Evolutionary conservation across 1,140 invertebrate species (phyloP), one percentile per base, ranked within the genome.

Genomic region (Streblospio benedicti): DNA sequence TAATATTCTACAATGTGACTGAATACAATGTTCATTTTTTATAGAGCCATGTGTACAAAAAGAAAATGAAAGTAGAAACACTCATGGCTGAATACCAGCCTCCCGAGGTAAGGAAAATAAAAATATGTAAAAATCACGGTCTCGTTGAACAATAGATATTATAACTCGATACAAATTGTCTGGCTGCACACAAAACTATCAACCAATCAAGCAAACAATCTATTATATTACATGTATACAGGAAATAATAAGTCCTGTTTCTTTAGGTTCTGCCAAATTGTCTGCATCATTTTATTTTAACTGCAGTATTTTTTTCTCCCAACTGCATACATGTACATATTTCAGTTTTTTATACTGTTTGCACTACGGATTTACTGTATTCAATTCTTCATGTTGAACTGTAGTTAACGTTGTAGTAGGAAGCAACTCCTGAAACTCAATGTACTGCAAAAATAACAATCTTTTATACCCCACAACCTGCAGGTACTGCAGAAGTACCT

Each of bases 21-120:
- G n/a, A n/a, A n/a, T n/a, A n/a, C n/a, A n/a, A n/a, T n/a, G n/a
- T n/a, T n/a, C n/a, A n/a, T n/a, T 23, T 78, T 30, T 66, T 30
- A 27, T 25, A 89, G 87, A 87, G 85, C 0, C 67, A 88, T 69
- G 80, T 83, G 70, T 90, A 87, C 87, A 78, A 87, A 27, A 82
- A 86, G 67, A 84, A 84, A 69, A 89, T 86, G 85, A 85, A 85
- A 53, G 83, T 88, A 1, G 89, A 91, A 62, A 81, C 74, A 49
- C 78, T 68, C 71, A 84, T 62, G 76, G 76, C 67, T 31, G 78
- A 82, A 4, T 91, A 87, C 87, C 72, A 86, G 53, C 77, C 83
- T 0, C 87, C 88, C 2, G 83, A 86, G 70, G 80, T 84, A 56
- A 55, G 35, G 20, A 0, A 14, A 54, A 12, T 50, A 14, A 23